Evolutionary conservation across 2,888 invertebrate genomes (phyloP).

Genomic region (Phyllotreta striolata): DNA sequence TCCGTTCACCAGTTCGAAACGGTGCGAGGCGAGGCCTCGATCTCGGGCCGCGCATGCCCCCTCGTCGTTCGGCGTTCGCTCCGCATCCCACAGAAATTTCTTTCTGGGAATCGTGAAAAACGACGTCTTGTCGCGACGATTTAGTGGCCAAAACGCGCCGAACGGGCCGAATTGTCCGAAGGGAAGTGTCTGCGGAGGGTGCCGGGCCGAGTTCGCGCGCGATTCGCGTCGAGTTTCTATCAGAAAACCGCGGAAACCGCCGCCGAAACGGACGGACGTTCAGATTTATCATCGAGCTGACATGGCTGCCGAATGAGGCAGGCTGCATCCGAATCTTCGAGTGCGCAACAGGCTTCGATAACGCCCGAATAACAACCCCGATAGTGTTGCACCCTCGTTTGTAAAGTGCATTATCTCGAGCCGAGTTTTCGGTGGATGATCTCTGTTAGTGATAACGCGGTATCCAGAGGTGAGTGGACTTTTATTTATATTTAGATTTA

Average conservation of each 20-base stretch:
- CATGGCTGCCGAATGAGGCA: constrained; percentile 47
- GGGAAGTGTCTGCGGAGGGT: constrained; percentile 34
- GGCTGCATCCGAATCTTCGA: constrained; percentile 30
- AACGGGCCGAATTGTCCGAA: constrained; percentile 41
- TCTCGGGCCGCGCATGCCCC: constrained; percentile 59
- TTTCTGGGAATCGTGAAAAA: constrained; percentile 69
- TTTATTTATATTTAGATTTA: constrained; percentile 50
- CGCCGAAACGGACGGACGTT: constrained; percentile 23
- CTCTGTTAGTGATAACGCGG: constrained; percentile 27
- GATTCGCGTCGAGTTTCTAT: constrained; percentile 31
- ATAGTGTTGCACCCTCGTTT: constrained; percentile 34
- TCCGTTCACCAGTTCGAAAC: constrained; percentile 30
- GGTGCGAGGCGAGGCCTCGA: constrained; percentile 61
- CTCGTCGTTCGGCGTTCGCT: constrained; percentile 64
- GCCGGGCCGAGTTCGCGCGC: constrained; percentile 17
- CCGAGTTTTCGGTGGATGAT: constrained; percentile 24
- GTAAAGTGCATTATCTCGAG: constrained; percentile 36
- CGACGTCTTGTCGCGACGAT: constrained; percentile 65
- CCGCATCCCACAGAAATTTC: constrained; percentile 63
- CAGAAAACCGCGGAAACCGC: constrained; percentile 35
- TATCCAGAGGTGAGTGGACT: constrained; percentile 52
- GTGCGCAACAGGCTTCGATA: constrained; percentile 47
- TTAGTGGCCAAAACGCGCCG: constrained; percentile 61
- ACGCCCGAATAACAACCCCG: constrained; percentile 21
- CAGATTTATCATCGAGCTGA: constrained; percentile 35